Evolutionary conservation across 2,797 vertebrate species (phyloP).

Genomic region (Enteromius paludinosus): DNA sequence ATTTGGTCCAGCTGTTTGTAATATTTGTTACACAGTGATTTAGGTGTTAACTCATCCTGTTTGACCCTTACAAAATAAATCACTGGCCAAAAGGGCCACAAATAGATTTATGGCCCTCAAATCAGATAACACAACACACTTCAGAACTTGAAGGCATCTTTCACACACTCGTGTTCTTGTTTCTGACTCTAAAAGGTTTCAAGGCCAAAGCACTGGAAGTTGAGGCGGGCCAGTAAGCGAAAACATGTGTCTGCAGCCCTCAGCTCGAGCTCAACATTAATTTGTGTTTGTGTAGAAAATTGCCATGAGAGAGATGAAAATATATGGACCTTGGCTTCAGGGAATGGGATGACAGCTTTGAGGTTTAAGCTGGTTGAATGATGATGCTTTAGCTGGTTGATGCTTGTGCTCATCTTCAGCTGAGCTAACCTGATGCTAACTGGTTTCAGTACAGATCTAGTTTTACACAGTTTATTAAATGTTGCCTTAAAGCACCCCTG

Average conservation of each 20-base stretch:
- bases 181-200: slow-evolving; percentile 51
- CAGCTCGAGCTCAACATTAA: slow-evolving; percentile 45
- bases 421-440: neutral
- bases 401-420: slow-evolving; percentile 24
- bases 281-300: slow-evolving; percentile 62
- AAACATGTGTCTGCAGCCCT: slow-evolving; percentile 53
- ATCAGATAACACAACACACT: slow-evolving; percentile 48
- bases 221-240: slow-evolving; percentile 43
- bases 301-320: slow-evolving; percentile 43
- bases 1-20: slow-evolving; percentile 20
- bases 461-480: neutral
- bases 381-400: slow-evolving; percentile 9
- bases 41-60: slow-evolving; percentile 31
- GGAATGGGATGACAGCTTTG: slow-evolving; percentile 29
- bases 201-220: slow-evolving; percentile 50
- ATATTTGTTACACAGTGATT: slow-evolving; percentile 31
- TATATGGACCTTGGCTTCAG: slow-evolving; percentile 40
- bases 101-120: slow-evolving; percentile 49
- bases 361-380: slow-evolving; percentile 25
- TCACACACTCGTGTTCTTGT: slow-evolving; percentile 39
- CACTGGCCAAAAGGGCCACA: slow-evolving; percentile 28
- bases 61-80: slow-evolving; percentile 18
- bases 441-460: neutral
- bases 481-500: neutral
- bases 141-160: slow-evolving; percentile 44